phyloP scores from a whole-genome alignment of 1,140 invertebrate species.

The Amphibalanus amphitrite region DNA sequence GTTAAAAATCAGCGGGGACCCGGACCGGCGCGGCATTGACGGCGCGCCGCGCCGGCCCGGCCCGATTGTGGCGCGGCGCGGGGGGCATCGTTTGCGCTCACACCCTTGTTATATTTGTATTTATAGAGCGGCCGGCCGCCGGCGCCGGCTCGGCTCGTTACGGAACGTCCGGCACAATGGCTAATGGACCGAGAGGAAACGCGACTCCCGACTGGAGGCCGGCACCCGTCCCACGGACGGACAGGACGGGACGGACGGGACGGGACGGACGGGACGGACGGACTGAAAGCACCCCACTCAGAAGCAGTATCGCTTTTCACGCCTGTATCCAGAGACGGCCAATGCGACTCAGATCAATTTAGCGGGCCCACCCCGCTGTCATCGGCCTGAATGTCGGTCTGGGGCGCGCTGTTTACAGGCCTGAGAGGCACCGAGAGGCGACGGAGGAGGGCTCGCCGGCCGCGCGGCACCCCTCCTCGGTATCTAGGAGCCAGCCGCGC shows the following conservation, averaged over 20 bases:
- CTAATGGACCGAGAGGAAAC: neutral
- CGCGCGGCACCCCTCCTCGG: too few relatives aligned
- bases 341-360: neutral
- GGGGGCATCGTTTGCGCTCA: neutral
- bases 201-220: neutral
- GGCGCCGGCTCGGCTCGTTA: neutral
- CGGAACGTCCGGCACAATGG: too few relatives aligned
- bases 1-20: too few relatives aligned
- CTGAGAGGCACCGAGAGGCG: too few relatives aligned
- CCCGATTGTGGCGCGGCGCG: neutral
- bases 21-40: neutral
- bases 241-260: too few relatives aligned
- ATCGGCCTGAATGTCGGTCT: neutral
- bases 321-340: neutral
- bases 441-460: too few relatives aligned
- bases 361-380: neutral
- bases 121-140: neutral
- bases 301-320: neutral
- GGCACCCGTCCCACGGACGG: neutral
- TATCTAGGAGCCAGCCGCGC: too few relatives aligned
- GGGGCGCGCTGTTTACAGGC: neutral
- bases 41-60: too few relatives aligned
- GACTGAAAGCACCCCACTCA: neutral
- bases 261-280: too few relatives aligned
- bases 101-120: slow-evolving; percentile 2